Conservation (phyloP, 1,140 invertebrate genomes). For the Drosophila asahinai region DNA sequence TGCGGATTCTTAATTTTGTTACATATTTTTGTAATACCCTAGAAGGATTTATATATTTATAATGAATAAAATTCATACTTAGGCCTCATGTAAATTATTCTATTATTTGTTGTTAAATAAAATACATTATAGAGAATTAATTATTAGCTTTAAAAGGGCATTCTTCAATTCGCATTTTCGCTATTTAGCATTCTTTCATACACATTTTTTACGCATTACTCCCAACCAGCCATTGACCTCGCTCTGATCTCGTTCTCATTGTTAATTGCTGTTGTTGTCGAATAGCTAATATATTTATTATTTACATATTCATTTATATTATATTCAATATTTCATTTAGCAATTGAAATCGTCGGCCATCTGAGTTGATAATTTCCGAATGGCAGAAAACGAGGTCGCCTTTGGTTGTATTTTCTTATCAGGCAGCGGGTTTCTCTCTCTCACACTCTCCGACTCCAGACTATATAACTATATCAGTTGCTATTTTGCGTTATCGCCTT, state of each 20-base stretch:
- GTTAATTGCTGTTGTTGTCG: slow-evolving; percentile 38
- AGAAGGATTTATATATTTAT: no score
- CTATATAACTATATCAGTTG: slow-evolving; percentile 17
- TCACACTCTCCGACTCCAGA: slow-evolving; percentile 16
- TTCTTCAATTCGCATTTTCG: slow-evolving; percentile 10
- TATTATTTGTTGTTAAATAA: background rate
- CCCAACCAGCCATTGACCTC: slow-evolving; percentile 72
- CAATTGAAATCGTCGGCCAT: slow-evolving; percentile 44
- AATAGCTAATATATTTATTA: slow-evolving; percentile 49
- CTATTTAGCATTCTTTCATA: slow-evolving; percentile 4
- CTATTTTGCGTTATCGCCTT: slow-evolving; percentile 17
- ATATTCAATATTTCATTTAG: slow-evolving; percentile 35
- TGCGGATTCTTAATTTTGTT: background rate
- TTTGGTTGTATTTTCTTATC: slow-evolving; percentile 40
- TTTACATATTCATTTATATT: slow-evolving; percentile 39
- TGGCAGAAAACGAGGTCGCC: slow-evolving; percentile 47
- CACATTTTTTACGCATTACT: slow-evolving; percentile 51
- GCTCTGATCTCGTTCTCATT: slow-evolving; percentile 50
- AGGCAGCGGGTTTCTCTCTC: slow-evolving; percentile 5
- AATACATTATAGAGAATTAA: no score
- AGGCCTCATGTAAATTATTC: no score
- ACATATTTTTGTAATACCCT: slow-evolving; percentile 2
- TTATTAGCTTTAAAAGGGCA: slow-evolving; percentile 16
- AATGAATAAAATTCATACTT: no score
- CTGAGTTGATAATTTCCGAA: slow-evolving; percentile 52